These are phyloP conservation scores for Sphaerophoria rueppellii DNA, from an alignment of 2,888 invertebrate species.

Conservation along the genomic window DNA sequence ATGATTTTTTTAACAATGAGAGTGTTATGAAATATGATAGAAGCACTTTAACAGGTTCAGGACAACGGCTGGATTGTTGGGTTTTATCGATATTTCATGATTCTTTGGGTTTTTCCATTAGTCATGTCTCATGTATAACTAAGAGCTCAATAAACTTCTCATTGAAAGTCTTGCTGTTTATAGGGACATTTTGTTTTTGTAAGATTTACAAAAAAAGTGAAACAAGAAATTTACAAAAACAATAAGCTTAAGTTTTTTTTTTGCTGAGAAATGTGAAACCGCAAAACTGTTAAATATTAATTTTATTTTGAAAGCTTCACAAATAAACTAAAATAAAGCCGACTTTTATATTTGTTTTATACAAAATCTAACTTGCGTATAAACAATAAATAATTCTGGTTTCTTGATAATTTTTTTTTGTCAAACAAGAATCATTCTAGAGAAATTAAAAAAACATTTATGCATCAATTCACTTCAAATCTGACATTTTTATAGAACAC, in stretches of 20 bases:
- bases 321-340: background rate
- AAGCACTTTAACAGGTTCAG: no score
- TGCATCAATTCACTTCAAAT: background rate
- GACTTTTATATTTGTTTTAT: constrained; percentile 37
- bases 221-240: background rate
- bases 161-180: no score
- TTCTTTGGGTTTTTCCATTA: no score
- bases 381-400: constrained; percentile 22
- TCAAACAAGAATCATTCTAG: background rate
- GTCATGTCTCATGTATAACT: no score
- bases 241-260: no score
- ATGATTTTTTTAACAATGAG: no score
- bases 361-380: constrained; percentile 1
- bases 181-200: no score
- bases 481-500: background rate
- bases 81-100: no score
- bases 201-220: no score
- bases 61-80: no score
- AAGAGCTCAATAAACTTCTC: no score
- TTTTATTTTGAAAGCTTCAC: background rate
- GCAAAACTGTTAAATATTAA: constrained; percentile 15
- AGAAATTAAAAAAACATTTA: background rate
- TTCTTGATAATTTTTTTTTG: background rate
- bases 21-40: no score
- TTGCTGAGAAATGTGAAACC: background rate